Evolutionary conservation across 2,113 vertebrate species (phyloP).

Genomic region (Eolophus roseicapilla): DNA sequence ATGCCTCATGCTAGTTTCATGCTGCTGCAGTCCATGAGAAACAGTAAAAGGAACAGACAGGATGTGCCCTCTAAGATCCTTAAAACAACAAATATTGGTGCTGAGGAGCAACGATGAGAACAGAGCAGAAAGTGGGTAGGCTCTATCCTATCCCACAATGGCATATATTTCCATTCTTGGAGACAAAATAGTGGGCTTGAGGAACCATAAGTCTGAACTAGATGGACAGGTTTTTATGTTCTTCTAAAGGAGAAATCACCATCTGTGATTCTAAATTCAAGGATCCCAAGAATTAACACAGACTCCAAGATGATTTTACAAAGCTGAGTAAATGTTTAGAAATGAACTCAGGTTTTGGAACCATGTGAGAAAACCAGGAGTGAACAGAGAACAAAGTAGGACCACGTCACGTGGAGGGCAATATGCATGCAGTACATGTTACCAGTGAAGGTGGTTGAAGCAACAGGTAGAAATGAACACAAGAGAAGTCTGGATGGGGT

Average conservation of each 20-base stretch:
- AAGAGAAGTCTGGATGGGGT: background rate
- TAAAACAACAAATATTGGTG: background rate
- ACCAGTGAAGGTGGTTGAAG: background rate
- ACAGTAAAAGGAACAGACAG: background rate
- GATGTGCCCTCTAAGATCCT: background rate
- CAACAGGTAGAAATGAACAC: background rate
- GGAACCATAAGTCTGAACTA: background rate
- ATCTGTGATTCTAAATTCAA: background rate
- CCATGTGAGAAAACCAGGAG: background rate
- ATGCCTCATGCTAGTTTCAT: background rate
- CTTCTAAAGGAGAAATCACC: background rate
- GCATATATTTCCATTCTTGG: background rate
- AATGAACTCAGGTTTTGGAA: background rate
- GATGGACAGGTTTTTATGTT: background rate
- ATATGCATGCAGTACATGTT: background rate
- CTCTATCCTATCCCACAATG: background rate
- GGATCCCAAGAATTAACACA: background rate
- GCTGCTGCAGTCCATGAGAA: background rate
- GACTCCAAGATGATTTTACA: background rate
- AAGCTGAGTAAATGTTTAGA: background rate
- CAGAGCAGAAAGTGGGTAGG: background rate
- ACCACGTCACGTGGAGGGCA: background rate
- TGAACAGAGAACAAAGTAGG: accelerated
- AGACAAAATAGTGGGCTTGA: background rate
- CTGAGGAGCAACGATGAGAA: background rate